Evolutionary conservation across 2,888 invertebrate species (phyloP).

Genomic region (Lagria hirta): DNA sequence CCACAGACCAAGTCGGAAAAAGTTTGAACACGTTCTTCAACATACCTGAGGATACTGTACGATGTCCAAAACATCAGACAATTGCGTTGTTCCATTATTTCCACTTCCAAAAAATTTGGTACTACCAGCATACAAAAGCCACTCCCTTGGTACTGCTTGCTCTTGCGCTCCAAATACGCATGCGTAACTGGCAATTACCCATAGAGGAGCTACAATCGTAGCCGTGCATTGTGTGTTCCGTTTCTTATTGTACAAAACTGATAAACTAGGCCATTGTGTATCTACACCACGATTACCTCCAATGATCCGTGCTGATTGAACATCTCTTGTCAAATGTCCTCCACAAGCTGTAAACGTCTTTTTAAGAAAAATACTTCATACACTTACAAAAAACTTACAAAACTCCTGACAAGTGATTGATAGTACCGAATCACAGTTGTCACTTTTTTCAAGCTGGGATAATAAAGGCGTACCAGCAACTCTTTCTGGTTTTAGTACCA

Average conservation of each 20-base stretch:
- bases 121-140: constrained; percentile 50
- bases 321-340: constrained; percentile 45
- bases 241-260: constrained; percentile 55
- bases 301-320: constrained; percentile 54
- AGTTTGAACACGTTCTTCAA: too few species aligned
- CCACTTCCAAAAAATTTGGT: constrained; percentile 46
- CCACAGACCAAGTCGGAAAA: too few species aligned
- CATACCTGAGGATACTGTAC: constrained; percentile 61
- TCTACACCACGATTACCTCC: constrained; percentile 56
- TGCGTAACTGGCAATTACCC: constrained; percentile 57
- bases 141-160: constrained; percentile 36
- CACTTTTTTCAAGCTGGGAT: constrained; percentile 53
- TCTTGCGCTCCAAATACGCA: constrained; percentile 47
- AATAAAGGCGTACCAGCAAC: constrained; percentile 40
- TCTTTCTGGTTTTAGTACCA: constrained; percentile 34
- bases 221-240: constrained; percentile 56
- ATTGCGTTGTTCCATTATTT: constrained; percentile 48
- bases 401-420: constrained; percentile 61
- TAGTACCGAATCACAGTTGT: constrained; percentile 53
- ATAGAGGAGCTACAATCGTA: constrained; percentile 55
- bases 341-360: constrained; percentile 38
- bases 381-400: constrained; percentile 51
- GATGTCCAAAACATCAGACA: constrained; percentile 52
- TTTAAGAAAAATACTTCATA: constrained; percentile 4
- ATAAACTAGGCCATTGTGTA: constrained; percentile 62